Conservation (phyloP, 1,140 invertebrate species). For the Orussus abietinus region DNA sequence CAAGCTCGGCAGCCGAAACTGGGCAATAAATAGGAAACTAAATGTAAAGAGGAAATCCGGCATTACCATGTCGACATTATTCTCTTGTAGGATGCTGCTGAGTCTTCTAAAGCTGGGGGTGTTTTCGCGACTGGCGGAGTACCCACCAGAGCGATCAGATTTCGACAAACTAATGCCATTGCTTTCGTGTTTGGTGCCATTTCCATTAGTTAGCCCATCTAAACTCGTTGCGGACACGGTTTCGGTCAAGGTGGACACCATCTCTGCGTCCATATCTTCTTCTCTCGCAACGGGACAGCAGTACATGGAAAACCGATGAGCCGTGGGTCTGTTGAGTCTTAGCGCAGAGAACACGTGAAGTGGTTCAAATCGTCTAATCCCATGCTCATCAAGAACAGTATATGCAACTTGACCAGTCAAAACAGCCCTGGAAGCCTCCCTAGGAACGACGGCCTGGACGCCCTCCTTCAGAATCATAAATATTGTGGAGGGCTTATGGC, state of each 20-base stretch:
- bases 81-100: slow-evolving; percentile 32
- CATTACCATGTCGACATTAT: slow-evolving; percentile 35
- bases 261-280: slow-evolving; percentile 47
- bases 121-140: slow-evolving; percentile 41
- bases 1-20: no score
- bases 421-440: slow-evolving; percentile 68
- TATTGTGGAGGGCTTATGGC: slow-evolving; percentile 56
- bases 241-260: slow-evolving; percentile 35
- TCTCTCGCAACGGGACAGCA: slow-evolving; percentile 59
- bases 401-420: slow-evolving; percentile 72
- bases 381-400: slow-evolving; percentile 71
- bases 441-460: slow-evolving; percentile 72
- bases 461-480: slow-evolving; percentile 73
- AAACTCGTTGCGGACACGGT: slow-evolving; percentile 34
- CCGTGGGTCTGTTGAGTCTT: slow-evolving; percentile 60
- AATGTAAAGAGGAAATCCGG: no score
- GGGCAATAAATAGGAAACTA: no score
- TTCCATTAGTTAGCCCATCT: slow-evolving; percentile 32
- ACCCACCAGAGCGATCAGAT: slow-evolving; percentile 32
- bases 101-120: slow-evolving; percentile 46
- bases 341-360: slow-evolving; percentile 69
- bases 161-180: slow-evolving; percentile 32
- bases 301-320: slow-evolving; percentile 65
- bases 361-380: slow-evolving; percentile 73
- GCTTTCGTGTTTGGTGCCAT: slow-evolving; percentile 25